Conservation (phyloP, 2,888 invertebrate genomes). For the Xestia ashworthii region DNA sequence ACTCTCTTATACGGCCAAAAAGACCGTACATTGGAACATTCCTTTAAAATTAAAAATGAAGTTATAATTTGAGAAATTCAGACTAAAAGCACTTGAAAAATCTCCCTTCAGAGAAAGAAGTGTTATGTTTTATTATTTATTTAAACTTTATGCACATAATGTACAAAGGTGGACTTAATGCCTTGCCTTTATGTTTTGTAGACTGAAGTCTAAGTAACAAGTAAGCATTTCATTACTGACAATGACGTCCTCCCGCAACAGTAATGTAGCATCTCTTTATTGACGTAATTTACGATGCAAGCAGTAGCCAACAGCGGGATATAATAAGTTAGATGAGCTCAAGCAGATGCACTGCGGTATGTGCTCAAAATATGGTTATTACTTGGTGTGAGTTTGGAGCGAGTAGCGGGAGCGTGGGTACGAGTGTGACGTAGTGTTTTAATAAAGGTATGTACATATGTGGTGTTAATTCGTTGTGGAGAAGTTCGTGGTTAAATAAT, state of each 20-base stretch:
- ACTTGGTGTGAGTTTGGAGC: slow-evolving; percentile 59
- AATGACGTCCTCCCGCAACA: slow-evolving; percentile 35
- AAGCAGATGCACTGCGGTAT: slow-evolving; percentile 77
- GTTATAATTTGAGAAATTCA: too few species aligned
- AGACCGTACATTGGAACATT: too few species aligned
- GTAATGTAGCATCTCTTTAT: slow-evolving; percentile 60
- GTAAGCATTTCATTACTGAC: slow-evolving; percentile 34
- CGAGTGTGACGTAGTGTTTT: not conserved
- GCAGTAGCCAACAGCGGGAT: slow-evolving; percentile 65
- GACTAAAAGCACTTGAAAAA: too few species aligned
- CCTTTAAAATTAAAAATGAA: too few species aligned
- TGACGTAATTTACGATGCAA: slow-evolving; percentile 66
- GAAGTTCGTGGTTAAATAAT: too few species aligned
- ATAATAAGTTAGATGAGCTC: slow-evolving; percentile 75
- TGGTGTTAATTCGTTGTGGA: not conserved
- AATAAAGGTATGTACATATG: not conserved
- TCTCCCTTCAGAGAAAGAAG: not conserved
- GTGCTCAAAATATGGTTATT: slow-evolving; percentile 73
- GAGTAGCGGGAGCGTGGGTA: slow-evolving; percentile 10
- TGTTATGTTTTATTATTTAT: not conserved
- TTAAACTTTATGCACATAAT: too few species aligned
- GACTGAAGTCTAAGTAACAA: not conserved
- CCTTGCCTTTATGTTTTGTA: too few species aligned
- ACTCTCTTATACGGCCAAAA: too few species aligned
- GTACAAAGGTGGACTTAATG: too few species aligned